Evolutionary conservation across 2,113 vertebrate species (phyloP).

Genomic region (Dasyurus viverrinus): DNA sequence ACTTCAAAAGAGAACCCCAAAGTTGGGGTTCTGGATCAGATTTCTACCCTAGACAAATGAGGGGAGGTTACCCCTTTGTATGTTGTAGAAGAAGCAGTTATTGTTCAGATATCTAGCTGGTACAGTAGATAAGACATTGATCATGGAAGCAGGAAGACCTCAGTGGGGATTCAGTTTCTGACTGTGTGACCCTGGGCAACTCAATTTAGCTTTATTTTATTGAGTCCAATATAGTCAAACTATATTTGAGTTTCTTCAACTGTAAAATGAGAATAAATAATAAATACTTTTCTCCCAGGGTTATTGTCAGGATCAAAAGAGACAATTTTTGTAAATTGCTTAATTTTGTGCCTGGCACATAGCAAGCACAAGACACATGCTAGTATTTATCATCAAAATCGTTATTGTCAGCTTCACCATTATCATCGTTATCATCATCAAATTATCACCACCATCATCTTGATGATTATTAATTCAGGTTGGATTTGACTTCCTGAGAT

Average conservation of each 20-base stretch:
- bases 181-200: neutral
- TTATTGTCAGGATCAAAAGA: neutral
- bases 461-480: neutral
- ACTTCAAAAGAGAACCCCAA: neutral
- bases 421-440: neutral
- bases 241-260: neutral
- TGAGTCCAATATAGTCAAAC: neutral
- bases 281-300: neutral
- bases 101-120: neutral
- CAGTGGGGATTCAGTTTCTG: neutral
- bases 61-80: neutral
- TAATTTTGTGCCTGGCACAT: neutral
- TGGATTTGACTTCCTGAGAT: neutral
- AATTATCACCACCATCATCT: too few relatives aligned
- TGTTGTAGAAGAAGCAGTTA: neutral
- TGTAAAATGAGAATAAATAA: neutral
- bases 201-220: neutral
- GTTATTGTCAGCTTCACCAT: too few relatives aligned
- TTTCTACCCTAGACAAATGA: neutral
- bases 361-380: neutral
- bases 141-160: neutral
- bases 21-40: neutral
- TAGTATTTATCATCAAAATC: neutral
- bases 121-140: neutral
- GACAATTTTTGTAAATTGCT: neutral